Evolutionary conservation across 2,113 vertebrate species (phyloP).

Genomic region (Formicarius rufipectus): DNA sequence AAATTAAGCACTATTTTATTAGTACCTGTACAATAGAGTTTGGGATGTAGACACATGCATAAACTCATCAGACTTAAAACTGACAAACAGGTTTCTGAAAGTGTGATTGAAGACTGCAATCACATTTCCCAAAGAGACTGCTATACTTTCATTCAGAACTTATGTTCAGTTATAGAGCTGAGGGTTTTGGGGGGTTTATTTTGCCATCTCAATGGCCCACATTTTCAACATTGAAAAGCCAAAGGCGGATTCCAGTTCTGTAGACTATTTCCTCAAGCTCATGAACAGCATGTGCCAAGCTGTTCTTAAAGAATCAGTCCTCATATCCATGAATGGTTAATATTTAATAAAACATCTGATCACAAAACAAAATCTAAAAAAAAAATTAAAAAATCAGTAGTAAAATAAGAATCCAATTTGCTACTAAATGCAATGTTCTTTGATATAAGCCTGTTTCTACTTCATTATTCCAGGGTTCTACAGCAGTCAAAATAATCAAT

Average conservation of each 20-base stretch:
- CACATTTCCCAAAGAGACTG: neutral
- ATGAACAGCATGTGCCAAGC: neutral
- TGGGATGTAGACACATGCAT: neutral
- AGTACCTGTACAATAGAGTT: neutral
- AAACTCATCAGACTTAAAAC: slow-evolving; percentile 4
- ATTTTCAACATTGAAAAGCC: neutral
- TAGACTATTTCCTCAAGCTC: neutral
- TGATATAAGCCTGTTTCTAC: slow-evolving; percentile 40
- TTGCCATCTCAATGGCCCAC: neutral
- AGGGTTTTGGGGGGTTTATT: neutral
- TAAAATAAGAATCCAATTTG: neutral
- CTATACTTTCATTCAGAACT: neutral
- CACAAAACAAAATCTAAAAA: slow-evolving; percentile 14
- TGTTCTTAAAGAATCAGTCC: neutral
- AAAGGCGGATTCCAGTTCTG: neutral
- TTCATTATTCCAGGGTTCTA: slow-evolving; percentile 49
- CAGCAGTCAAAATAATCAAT: slow-evolving; percentile 63
- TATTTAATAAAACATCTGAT: slow-evolving; percentile 52
- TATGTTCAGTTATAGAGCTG: neutral
- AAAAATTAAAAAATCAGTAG: neutral
- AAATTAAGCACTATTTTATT: neutral
- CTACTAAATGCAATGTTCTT: slow-evolving; percentile 47
- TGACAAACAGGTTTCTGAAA: neutral
- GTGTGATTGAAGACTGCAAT: neutral
- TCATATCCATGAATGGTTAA: slow-evolving; percentile 1